Percentiles rank a stretch among this genome's conserved stretches.
phyloP scores from a whole-genome alignment of 2,113 vertebrate genomes.

The Peromyscus maniculatus region DNA sequence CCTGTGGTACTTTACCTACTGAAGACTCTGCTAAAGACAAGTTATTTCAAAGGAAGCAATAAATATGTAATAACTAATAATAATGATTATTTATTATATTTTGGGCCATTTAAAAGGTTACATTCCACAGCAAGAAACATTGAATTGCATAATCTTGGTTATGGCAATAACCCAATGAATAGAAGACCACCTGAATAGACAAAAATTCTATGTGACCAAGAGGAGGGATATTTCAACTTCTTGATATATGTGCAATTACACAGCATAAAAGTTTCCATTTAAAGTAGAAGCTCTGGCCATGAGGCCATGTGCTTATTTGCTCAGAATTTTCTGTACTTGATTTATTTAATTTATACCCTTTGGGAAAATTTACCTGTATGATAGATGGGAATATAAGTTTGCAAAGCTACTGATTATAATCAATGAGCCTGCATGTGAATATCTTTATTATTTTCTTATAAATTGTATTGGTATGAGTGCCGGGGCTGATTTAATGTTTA shows the following conservation, averaged over 20 bases:
- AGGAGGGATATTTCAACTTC: background rate
- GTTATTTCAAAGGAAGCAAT: background rate
- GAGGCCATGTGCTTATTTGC: background rate
- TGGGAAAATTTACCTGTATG: background rate
- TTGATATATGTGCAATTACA: background rate
- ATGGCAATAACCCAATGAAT: background rate
- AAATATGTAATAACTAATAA: background rate
- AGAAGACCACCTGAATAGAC: background rate
- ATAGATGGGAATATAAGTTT: background rate
- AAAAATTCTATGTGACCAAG: background rate
- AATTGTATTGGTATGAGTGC: background rate
- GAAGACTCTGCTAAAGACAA: background rate
- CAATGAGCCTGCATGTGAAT: background rate
- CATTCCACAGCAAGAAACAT: background rate
- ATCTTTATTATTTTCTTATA: background rate
- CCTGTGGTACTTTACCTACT: background rate
- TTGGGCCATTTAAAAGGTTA: background rate
- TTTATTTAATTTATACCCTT: background rate
- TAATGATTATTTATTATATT: background rate
- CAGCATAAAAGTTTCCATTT: background rate
- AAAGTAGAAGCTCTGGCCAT: background rate
- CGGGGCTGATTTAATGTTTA: background rate
- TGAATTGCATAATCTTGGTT: background rate
- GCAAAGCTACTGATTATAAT: constrained; percentile 8
- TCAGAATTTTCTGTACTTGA: background rate